Base-by-base conservation (phyloP, 2,113 vertebrate genomes). In the Lichenostomus cassidix region DNA sequence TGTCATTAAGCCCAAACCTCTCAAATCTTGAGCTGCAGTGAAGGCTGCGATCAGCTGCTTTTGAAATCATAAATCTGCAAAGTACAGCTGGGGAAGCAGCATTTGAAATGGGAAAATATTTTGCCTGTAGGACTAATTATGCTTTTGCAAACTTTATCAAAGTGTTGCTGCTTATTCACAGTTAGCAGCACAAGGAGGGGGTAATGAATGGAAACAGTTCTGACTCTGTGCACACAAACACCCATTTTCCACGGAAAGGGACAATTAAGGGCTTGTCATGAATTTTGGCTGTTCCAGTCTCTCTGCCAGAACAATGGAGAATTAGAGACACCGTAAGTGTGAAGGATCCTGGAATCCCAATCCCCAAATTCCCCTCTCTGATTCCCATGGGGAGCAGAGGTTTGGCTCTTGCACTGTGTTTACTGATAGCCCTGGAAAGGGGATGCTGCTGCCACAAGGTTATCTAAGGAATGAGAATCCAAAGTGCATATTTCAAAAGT, bases 51-150 rank as follows among this genome's bases (percentile, higher is more conserved):
- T 87, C 81, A 90, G 82, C 84, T 39, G 55, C 39, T 59, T 96
- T 81, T 88, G 80, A 92, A 96, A 95, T 77, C 50, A 63, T 88
- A 95, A 71, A 96, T 91, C 89, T 92, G 83, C 80, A 62, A 46
- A 94, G 92, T 95, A 73, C 97, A 98, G 95, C 97, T 97, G 97
- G 96, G 92, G 90, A 96, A 77, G 68, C 94, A 96, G 95, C 74
- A 63, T 94, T 81, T 92, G 87, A 95, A 41, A 94, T 64, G 91
- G 89, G 95, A 94, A 95, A 96, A 96, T 97, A 92, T 95, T 97
- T 93, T 96, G 97, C 95, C 95, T 96, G 80, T 35, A 96, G 93
- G 94, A 96, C 96, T 98, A 97, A 98, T 97, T 96, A 96, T 4
- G 96, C 92, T 97, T 94, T 83, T 96, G 84, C 94, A 96, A 97